Evolutionary conservation across 2,888 invertebrate genomes (phyloP).

Genomic region (Sericinus montela): DNA sequence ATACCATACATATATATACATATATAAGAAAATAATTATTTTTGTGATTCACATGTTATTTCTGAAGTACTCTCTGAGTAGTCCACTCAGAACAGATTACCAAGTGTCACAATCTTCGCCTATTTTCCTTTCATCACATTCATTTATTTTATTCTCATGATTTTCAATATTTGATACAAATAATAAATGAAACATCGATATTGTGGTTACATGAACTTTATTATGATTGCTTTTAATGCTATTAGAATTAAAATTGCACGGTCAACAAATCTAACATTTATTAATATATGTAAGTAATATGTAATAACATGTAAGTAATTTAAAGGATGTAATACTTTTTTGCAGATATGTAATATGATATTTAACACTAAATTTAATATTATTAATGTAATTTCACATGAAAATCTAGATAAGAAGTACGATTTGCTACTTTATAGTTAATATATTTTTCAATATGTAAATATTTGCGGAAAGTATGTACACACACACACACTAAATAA

Average conservation of each 20-base stretch:
- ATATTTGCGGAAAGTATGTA: not conserved
- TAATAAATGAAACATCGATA: conserved; percentile 22
- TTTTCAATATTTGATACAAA: too few relatives aligned
- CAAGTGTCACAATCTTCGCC: too few relatives aligned
- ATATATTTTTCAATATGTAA: conserved; percentile 11
- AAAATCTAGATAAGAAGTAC: conserved; percentile 1
- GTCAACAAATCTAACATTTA: conserved; percentile 33
- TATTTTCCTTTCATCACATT: too few relatives aligned
- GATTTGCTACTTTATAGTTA: conserved; percentile 17
- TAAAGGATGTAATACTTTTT: conserved; percentile 27
- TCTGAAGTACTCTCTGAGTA: too few relatives aligned
- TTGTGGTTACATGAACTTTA: conserved; percentile 23
- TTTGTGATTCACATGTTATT: too few relatives aligned
- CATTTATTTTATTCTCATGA: too few relatives aligned
- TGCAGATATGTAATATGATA: too few relatives aligned
- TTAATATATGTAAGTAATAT: conserved; percentile 6
- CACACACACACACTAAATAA: not conserved
- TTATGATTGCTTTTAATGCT: conserved; percentile 29
- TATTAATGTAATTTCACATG: conserved; percentile 18
- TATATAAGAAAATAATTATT: too few relatives aligned
- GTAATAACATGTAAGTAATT: not conserved
- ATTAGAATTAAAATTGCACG: conserved; percentile 33
- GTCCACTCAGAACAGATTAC: too few relatives aligned
- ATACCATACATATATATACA: too few relatives aligned
- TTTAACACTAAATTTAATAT: conserved; percentile 29